phyloP scores from a whole-genome alignment of 1,140 invertebrate genomes.

The Andrena cerasifolii region DNA sequence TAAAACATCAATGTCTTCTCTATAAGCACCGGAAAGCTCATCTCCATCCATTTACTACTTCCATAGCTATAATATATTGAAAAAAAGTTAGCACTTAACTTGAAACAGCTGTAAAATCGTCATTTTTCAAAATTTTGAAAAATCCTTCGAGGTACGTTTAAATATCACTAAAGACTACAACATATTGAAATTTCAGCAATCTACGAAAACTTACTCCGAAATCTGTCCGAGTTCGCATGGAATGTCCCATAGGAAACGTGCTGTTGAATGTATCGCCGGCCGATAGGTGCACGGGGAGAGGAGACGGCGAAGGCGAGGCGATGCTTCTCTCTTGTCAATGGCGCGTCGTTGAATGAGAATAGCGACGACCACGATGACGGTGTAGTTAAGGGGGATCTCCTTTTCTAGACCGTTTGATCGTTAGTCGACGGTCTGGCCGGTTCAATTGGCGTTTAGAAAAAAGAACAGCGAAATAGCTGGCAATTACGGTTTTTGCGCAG shows the following conservation, averaged over 20 bases:
- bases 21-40: too few relatives aligned
- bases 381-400: not conserved
- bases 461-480: constrained; percentile 1
- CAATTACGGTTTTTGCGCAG: not conserved
- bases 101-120: too few relatives aligned
- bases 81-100: too few relatives aligned
- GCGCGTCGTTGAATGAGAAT: constrained; percentile 25
- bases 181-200: too few relatives aligned
- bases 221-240: too few relatives aligned
- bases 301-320: constrained; percentile 12
- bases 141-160: too few relatives aligned
- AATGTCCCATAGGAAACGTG: constrained; percentile 74
- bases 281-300: constrained; percentile 16
- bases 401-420: not conserved
- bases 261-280: constrained; percentile 62
- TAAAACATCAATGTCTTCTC: too few relatives aligned
- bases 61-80: too few relatives aligned
- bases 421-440: not conserved
- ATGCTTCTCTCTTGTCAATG: constrained; percentile 21
- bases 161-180: too few relatives aligned
- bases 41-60: too few relatives aligned
- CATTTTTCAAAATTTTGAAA: too few relatives aligned
- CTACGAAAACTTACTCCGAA: too few relatives aligned
- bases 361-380: not conserved
- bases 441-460: constrained; percentile 17